phyloP scores from a whole-genome alignment of 2,797 vertebrate species.

The Fistularia tabacaria region DNA sequence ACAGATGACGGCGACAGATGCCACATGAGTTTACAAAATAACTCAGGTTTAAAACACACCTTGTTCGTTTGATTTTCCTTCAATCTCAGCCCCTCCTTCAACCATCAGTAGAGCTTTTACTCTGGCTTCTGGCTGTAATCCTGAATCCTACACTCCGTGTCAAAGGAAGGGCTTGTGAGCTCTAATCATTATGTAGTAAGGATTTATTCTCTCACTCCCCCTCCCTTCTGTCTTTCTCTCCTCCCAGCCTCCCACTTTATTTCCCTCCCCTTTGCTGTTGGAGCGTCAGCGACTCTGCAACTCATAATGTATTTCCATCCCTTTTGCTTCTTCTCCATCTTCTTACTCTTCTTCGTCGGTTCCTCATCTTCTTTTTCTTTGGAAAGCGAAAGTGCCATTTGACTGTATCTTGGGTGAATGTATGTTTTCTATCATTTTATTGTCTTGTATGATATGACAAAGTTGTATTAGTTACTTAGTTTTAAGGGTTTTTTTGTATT shows the following conservation, averaged over 20 bases:
- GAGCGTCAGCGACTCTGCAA: conserved; percentile 40
- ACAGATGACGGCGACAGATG: conserved; percentile 55
- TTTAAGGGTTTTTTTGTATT: too few species aligned
- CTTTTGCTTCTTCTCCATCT: neutral
- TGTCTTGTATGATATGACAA: too few species aligned
- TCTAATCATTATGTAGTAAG: conserved; percentile 79
- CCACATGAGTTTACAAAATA: conserved; percentile 32
- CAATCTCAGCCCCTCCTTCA: conserved; percentile 45
- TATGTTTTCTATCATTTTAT: too few species aligned
- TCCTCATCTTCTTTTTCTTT: neutral
- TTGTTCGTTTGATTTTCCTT: conserved; percentile 1
- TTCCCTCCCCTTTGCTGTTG: conserved; percentile 44
- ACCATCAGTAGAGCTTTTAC: conserved; percentile 40
- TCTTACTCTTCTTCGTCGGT: neutral
- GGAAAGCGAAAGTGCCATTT: too few species aligned
- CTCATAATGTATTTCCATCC: conserved; percentile 28
- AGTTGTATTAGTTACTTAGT: too few species aligned
- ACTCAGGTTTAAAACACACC: conserved; percentile 24
- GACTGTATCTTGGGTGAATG: too few species aligned
- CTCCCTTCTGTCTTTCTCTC: conserved; percentile 33
- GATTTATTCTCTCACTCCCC: conserved; percentile 72
- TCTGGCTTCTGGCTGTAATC: conserved; percentile 70
- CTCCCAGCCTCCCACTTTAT: conserved; percentile 41
- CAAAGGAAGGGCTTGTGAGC: conserved; percentile 77
- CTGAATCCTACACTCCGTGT: conserved; percentile 70